Conservation (phyloP, 2,113 vertebrate genomes). For the Proterorhinus semilunaris region DNA sequence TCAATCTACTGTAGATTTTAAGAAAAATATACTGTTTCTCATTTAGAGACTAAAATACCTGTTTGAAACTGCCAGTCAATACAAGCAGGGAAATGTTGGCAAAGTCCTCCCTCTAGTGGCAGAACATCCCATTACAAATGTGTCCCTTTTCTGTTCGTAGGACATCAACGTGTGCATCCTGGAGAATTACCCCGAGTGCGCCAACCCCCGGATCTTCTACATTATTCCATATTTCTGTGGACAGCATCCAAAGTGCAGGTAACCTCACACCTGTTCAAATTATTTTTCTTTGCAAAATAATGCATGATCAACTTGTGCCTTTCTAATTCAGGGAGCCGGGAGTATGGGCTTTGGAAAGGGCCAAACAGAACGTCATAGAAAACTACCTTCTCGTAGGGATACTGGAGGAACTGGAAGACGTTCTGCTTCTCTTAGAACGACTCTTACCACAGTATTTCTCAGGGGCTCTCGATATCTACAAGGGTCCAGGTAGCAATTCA, state of each 20-base stretch:
- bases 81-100: not conserved
- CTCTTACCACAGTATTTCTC: conserved; percentile 99
- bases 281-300: not conserved
- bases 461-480: conserved; percentile 94
- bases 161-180: conserved; percentile 98
- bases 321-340: conserved; percentile 86
- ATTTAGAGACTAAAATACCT: too few relatives aligned
- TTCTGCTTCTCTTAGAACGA: conserved; percentile 95
- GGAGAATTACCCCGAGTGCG: conserved; percentile 96
- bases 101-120: conserved; percentile 50
- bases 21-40: not conserved
- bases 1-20: not conserved
- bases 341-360: conserved; percentile 93
- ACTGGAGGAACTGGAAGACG: conserved; percentile 96
- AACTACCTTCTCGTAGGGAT: conserved; percentile 98
- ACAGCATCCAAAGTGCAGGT: conserved; percentile 98
- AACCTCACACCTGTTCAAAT: conserved; percentile 26
- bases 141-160: conserved; percentile 70
- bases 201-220: conserved; percentile 95
- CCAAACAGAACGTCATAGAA: conserved; percentile 94
- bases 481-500: conserved; percentile 85
- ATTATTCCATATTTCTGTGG: conserved; percentile 99
- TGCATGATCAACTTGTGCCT: not conserved
- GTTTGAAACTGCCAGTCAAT: not conserved
- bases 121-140: not conserved